phyloP scores from a whole-genome alignment of 2,113 vertebrate genomes.

The Callocephalon fimbriatum region DNA sequence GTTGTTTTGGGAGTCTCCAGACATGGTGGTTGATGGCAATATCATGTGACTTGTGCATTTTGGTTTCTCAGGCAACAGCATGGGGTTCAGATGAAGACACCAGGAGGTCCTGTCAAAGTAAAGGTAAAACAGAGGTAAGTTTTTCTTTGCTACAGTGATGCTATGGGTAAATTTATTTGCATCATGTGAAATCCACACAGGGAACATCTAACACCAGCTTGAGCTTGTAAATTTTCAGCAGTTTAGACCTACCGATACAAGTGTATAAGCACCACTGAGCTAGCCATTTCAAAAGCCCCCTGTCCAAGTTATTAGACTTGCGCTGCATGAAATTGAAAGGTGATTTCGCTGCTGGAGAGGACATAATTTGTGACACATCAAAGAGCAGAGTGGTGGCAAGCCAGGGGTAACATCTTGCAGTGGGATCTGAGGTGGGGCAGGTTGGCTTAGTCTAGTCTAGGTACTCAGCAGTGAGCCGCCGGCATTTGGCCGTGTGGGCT shows the following conservation, averaged over 20 bases:
- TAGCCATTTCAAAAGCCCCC: background rate
- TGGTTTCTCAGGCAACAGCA: slow-evolving; percentile 90
- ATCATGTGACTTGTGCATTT: slow-evolving; percentile 67
- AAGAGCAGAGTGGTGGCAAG: background rate
- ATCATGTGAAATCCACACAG: background rate
- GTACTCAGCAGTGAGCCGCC: background rate
- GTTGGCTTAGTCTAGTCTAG: background rate
- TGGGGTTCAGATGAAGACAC: slow-evolving; percentile 97
- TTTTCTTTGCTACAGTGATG: slow-evolving; percentile 19
- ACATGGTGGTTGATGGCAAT: slow-evolving; percentile 5
- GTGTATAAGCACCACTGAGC: background rate
- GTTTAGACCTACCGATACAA: background rate
- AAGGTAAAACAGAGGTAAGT: slow-evolving; percentile 98
- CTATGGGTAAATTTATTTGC: slow-evolving; percentile 16
- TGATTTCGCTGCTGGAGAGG: slow-evolving; percentile 12
- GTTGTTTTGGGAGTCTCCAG: slow-evolving; percentile 1
- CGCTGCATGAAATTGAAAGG: slow-evolving; percentile 26
- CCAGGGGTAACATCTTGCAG: background rate
- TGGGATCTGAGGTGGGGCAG: background rate
- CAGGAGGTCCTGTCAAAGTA: slow-evolving; percentile 97
- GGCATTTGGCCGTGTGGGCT: background rate
- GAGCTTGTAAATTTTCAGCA: background rate
- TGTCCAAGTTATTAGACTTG: background rate
- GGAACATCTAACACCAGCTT: background rate
- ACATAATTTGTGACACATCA: background rate